These are phyloP conservation scores for Callipepla californica DNA, from an alignment of 2,113 vertebrate species.

Conservation along the genomic window DNA sequence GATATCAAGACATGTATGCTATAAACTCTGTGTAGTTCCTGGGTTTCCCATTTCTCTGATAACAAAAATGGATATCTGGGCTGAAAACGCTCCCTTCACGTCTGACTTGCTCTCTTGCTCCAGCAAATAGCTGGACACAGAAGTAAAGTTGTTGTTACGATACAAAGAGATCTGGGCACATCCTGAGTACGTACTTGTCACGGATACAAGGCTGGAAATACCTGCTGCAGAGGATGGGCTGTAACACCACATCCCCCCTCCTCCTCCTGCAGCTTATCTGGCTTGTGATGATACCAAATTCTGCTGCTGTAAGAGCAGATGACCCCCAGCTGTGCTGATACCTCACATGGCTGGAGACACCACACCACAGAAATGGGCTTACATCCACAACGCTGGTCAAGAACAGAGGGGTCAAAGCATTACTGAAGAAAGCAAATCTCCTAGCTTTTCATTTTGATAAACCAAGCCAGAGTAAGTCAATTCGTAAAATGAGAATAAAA, in stretches of 20 bases:
- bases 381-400: background rate
- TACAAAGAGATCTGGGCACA: background rate
- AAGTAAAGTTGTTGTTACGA: background rate
- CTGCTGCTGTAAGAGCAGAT: background rate
- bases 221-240: background rate
- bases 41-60: background rate
- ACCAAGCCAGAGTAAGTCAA: background rate
- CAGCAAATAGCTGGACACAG: background rate
- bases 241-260: background rate
- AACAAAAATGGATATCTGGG: background rate
- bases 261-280: background rate
- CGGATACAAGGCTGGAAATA: fast-evolving
- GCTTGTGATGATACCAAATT: background rate
- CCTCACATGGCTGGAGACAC: fast-evolving
- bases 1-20: background rate
- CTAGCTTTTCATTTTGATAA: background rate
- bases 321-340: background rate
- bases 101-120: fast-evolving
- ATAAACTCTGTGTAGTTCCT: fast-evolving
- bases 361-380: fast-evolving
- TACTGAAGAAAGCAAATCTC: fast-evolving
- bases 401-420: fast-evolving
- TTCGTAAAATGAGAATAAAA: background rate
- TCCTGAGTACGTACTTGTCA: background rate
- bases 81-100: background rate